Evolutionary conservation across 1,140 invertebrate genomes (phyloP).

Genomic region (Ooceraea biroi): DNA sequence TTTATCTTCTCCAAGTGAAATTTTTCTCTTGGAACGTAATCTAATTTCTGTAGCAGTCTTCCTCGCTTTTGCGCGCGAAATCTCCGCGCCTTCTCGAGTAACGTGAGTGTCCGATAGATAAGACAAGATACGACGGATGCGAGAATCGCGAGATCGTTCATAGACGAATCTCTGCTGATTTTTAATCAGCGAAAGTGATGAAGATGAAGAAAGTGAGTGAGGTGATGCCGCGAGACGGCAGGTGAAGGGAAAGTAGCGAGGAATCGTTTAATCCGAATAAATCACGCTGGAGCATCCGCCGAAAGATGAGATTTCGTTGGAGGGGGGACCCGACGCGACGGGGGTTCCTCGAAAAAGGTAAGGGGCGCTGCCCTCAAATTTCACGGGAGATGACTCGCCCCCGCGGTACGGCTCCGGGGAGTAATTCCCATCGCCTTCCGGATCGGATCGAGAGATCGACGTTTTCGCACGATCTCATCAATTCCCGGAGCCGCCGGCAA

Average conservation of each 20-base stretch:
- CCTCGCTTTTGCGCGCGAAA: not conserved
- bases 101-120: slow-evolving; percentile 35
- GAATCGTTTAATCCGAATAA: slow-evolving; percentile 73
- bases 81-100: not conserved
- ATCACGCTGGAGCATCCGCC: slow-evolving; percentile 67
- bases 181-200: slow-evolving; percentile 73
- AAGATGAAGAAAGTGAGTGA: slow-evolving; percentile 40
- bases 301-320: slow-evolving; percentile 72
- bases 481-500: slow-evolving; percentile 26
- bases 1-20: slow-evolving; percentile 23
- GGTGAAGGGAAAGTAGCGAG: no score
- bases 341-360: slow-evolving; percentile 31
- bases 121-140: not conserved
- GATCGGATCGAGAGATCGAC: slow-evolving; percentile 10
- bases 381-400: slow-evolving; percentile 62
- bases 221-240: slow-evolving; percentile 11
- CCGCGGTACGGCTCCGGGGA: slow-evolving; percentile 2
- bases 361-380: slow-evolving; percentile 69
- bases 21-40: slow-evolving; percentile 66
- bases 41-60: slow-evolving; percentile 59
- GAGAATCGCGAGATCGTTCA: slow-evolving; percentile 17
- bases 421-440: slow-evolving; percentile 30
- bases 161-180: slow-evolving; percentile 61
- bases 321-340: not conserved
- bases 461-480: slow-evolving; percentile 46